Evolutionary conservation across 2,888 invertebrate species (phyloP), one percentile per base, ranked within the genome.

Genomic region (Adelphocoris suturalis): DNA sequence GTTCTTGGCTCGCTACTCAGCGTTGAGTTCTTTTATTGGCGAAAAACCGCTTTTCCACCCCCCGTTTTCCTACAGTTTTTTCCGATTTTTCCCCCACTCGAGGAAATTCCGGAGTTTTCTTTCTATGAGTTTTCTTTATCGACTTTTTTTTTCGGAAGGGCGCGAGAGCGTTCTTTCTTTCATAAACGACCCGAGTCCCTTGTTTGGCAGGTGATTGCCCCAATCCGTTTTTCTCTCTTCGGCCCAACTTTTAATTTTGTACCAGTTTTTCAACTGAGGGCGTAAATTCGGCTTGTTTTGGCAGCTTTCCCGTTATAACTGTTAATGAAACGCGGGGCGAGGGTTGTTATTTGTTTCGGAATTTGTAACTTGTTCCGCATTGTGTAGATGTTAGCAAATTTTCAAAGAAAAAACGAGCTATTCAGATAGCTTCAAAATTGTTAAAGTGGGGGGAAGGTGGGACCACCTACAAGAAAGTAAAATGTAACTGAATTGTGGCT

Each of bases 1-100:
- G 76, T 88, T 88, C 61, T 85, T 55, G 47, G 85, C 52, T 52
- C 52, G 61, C 19, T 61, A 1, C 61, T 61, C 61, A 61, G 61
- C 9, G 61, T 61, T 19, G 9, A 61, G n/a, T 61, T 19, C 61
- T 61, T 61, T 61, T 61, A 61, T 61, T 61, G 61, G 61, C n/a
- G 61, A 61, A 61, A 61, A 61, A 61, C 61, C 61, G 61, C 61
- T 37, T 37, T 37, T 7, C 37, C 37, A 4, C 37, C 37, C 37
- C 61, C n/a, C n/a, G n/a, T 61, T 19, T 61, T 61, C 16, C 61
- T 19, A 9, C n/a, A 19, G 61, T 16, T 61, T 61, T 61, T 19
- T 19, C 61, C 61, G 16, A 19, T 19, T 57, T 57, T 57, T n/a
- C 19, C n/a, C 2, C n/a, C n/a, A 9, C 52, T 52, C 52, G 12